Evolutionary conservation across 2,797 vertebrate genomes (phyloP), one percentile per base, ranked within the genome.

Genomic region (Melanitta fusca): DNA sequence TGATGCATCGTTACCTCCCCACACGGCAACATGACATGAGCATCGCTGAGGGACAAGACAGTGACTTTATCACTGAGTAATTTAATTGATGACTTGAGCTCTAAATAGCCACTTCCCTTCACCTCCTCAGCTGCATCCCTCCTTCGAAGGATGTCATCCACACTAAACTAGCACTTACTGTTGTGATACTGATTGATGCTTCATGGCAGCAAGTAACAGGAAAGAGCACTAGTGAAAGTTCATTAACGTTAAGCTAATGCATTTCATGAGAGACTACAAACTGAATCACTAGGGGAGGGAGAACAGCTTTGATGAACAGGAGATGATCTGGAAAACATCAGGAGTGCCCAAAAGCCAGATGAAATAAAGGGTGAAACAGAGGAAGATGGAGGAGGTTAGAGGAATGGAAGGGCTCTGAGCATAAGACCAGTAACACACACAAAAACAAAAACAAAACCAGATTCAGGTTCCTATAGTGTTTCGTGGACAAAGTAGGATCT

Each of bases 81-180:
- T 86, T 83, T 87, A 92, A 89, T 75, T 92, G 91, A 91, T 91
- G 85, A 91, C 66, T 89, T 91, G 87, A 86, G 74, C 80, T 95
- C 82, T 94, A 96, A 95, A 96, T 84, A 93, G 87, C 78, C 89
- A 81, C 68, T 93, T 92, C 80, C 93, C 81, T 89, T 95, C 85
- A 95, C 70, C 74, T 95, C 60, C 82, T 88, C 58, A 93, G 85
- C 85, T 93, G 84, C 90, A 94, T 68, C 72, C 70, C 68, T 93
- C 56, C 60, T 71, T 85, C 57, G 70, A 45, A 86, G 89, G 82
- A 94, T 94, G 90, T 80, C 90, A 94, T 66, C 88, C 88, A 89
- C 90, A 78, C 61, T 91, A 68, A 93, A 95, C 91, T 56, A 92
- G 66, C 62, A 84, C 87, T 85, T 95, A 91, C 36, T 89, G 85